Percentiles rank a stretch among this genome's conserved stretches.
Evolutionary conservation across 2,888 invertebrate species (phyloP).

Genomic region (Xylophagus ater): DNA sequence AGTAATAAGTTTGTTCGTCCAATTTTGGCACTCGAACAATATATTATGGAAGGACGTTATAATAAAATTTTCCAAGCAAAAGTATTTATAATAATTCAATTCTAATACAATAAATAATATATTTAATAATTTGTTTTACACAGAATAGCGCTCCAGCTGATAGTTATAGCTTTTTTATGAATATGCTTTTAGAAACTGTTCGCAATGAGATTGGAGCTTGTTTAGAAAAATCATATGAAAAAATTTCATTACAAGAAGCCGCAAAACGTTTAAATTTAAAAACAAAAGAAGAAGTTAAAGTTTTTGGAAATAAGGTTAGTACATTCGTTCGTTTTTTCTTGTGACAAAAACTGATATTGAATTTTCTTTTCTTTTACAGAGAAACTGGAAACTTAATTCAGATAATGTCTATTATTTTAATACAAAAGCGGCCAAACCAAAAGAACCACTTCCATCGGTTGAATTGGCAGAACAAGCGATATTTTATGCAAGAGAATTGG

Average conservation of each 20-base stretch:
- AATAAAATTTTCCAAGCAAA: conserved; percentile 93
- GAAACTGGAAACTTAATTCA: conserved; percentile 69
- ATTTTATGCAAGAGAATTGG: conserved; percentile 93
- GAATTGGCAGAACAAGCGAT: conserved; percentile 90
- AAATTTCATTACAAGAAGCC: conserved; percentile 77
- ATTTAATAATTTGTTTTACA: neutral
- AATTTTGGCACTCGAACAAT: conserved; percentile 92
- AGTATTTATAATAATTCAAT: conserved; percentile 31
- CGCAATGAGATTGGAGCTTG: conserved; percentile 93
- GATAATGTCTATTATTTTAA: conserved; percentile 76
- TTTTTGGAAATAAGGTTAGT: conserved; percentile 66
- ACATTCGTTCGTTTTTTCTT: conserved; percentile 7
- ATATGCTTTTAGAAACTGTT: conserved; percentile 88
- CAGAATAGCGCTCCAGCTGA: conserved; percentile 92
- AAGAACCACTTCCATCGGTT: conserved; percentile 74
- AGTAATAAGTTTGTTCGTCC: conserved; percentile 89
- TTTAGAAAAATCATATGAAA: conserved; percentile 91
- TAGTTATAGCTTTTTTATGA: conserved; percentile 93
- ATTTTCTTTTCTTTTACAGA: conserved; percentile 45
- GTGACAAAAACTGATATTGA: too few relatives aligned
- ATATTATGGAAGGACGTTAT: conserved; percentile 98
- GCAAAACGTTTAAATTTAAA: conserved; percentile 78
- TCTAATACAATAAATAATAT: neutral
- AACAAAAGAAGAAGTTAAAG: conserved; percentile 62
- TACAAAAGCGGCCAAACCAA: conserved; percentile 60